phyloP scores from a whole-genome alignment of 2,797 vertebrate genomes.

The Anguilla megastoma region DNA sequence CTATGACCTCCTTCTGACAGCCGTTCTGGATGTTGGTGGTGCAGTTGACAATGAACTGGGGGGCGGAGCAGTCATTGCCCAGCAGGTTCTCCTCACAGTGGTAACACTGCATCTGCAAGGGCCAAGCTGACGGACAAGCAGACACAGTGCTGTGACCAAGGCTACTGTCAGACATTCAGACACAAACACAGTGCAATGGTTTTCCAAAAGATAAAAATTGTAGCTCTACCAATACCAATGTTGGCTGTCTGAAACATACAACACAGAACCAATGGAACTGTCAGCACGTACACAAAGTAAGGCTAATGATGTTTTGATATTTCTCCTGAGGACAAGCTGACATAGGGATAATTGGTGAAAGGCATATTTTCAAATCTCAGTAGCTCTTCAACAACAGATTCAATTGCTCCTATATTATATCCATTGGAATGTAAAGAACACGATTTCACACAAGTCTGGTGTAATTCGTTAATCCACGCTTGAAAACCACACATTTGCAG shows the following conservation, averaged over 20 bases:
- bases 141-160: background rate
- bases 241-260: background rate
- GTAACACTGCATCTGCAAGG: constrained; percentile 58
- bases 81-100: constrained; percentile 52
- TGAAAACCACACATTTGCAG: no score
- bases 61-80: constrained; percentile 50
- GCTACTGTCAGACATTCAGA: constrained; percentile 4
- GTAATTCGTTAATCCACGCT: no score
- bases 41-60: constrained; percentile 53
- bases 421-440: background rate
- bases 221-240: background rate
- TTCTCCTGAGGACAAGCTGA: background rate
- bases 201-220: background rate
- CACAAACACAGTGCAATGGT: constrained; percentile 11
- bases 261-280: background rate
- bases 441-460: no score
- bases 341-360: background rate
- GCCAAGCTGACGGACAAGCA: constrained; percentile 46
- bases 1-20: constrained; percentile 55
- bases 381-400: background rate
- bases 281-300: background rate
- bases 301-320: background rate
- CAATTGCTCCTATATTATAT: background rate
- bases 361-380: background rate
- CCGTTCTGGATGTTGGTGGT: constrained; percentile 51